phyloP scores from a whole-genome alignment of 2,888 invertebrate species.

The Carcina quercana region DNA sequence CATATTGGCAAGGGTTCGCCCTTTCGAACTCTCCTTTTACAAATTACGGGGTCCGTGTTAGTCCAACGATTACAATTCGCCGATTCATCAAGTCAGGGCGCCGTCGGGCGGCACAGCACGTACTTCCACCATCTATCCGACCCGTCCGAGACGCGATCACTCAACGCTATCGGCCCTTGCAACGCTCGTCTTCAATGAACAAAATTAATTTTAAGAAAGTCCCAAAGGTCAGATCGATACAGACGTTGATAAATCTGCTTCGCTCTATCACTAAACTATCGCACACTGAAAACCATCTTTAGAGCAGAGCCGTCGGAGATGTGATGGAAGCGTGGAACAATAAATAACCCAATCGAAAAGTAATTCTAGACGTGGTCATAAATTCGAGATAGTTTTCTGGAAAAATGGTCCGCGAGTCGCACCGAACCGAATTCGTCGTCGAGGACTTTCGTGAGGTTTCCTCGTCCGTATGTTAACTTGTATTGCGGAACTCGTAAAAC shows the following conservation, averaged over 20 bases:
- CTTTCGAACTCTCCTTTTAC: constrained; percentile 27
- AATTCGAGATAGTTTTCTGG: constrained; percentile 36
- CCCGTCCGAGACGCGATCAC: constrained; percentile 54
- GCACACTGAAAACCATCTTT: too few species aligned
- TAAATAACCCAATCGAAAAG: constrained; percentile 38
- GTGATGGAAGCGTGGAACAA: constrained; percentile 12
- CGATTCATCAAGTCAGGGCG: constrained; percentile 58
- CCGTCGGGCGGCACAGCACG: constrained; percentile 48
- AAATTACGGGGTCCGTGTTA: constrained; percentile 62
- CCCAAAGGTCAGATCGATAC: constrained; percentile 5
- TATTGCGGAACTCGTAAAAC: constrained; percentile 39
- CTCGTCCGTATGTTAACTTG: constrained; percentile 24
- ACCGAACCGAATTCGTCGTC: constrained; percentile 22
- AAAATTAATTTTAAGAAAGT: constrained; percentile 47
- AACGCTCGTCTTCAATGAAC: constrained; percentile 41
- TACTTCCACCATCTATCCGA: constrained; percentile 58
- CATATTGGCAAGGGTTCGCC: constrained; percentile 10
- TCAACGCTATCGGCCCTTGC: constrained; percentile 56
- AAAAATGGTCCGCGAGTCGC: constrained; percentile 28
- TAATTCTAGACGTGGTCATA: constrained; percentile 35
- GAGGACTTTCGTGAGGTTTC: constrained; percentile 23
- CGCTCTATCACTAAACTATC: too few species aligned
- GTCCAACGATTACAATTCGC: constrained; percentile 64
- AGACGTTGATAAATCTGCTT: too few species aligned
- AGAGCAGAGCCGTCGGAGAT: too few species aligned